Evolutionary conservation across 2,113 vertebrate species (phyloP).

Genomic region (Apeltes quadracus): DNA sequence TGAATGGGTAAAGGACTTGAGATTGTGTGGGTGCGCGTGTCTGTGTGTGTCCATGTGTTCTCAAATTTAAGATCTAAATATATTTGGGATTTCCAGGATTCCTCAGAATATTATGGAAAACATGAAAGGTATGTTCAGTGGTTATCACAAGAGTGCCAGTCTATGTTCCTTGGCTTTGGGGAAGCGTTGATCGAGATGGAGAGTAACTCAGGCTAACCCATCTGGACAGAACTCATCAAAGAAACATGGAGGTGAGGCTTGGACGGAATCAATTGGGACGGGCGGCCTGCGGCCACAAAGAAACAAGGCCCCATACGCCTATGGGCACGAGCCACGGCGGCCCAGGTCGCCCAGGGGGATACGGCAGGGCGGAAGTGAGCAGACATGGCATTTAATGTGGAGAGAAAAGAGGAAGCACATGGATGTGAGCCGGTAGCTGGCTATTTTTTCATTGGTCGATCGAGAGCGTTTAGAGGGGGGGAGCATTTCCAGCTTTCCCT

Average conservation of each 20-base stretch:
- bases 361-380: conserved; percentile 60
- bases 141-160: conserved; percentile 26
- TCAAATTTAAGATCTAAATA: conserved; percentile 3
- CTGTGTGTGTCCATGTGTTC: not conserved
- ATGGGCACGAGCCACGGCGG: conserved; percentile 49
- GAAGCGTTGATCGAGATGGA: conserved; percentile 58
- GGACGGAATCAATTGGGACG: conserved; percentile 66
- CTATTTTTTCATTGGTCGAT: conserved; percentile 37
- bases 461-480: conserved; percentile 45
- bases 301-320: conserved; percentile 55
- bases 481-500: conserved; percentile 32
- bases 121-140: conserved; percentile 1
- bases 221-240: conserved; percentile 76
- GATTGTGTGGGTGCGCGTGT: conserved; percentile 17
- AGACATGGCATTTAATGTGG: conserved; percentile 61
- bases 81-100: conserved; percentile 29
- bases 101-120: conserved; percentile 14
- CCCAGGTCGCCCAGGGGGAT: conserved; percentile 52
- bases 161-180: conserved; percentile 23
- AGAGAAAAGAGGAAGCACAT: conserved; percentile 65
- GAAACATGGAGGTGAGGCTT: conserved; percentile 72
- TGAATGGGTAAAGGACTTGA: conserved; percentile 24
- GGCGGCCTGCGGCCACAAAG: conserved; percentile 57
- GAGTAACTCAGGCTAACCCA: conserved; percentile 65
- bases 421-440: conserved; percentile 47